Conservation (phyloP, 2,888 invertebrate genomes). For the Sarcophaga subvicina region DNA sequence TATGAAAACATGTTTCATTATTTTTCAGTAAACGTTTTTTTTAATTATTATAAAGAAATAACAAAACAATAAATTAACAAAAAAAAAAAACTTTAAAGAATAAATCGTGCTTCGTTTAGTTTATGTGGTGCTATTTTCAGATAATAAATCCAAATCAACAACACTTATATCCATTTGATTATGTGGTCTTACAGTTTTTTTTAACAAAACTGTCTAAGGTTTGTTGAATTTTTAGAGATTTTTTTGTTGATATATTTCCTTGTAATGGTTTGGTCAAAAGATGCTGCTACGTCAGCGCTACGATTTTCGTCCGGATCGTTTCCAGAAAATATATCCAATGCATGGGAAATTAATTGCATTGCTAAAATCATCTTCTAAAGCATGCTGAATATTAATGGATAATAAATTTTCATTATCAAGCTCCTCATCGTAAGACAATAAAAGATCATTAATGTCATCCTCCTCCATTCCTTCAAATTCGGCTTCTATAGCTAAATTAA, state of each 20-base stretch:
- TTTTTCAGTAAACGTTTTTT: too few relatives aligned
- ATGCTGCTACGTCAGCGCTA: too few relatives aligned
- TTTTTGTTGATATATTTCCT: slow-evolving; percentile 15
- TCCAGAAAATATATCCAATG: too few relatives aligned
- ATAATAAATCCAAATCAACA: slow-evolving; percentile 34
- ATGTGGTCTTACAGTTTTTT: slow-evolving; percentile 12
- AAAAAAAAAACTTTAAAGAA: slow-evolving; percentile 3
- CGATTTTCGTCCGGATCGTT: too few relatives aligned
- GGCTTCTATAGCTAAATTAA: slow-evolving; percentile 14
- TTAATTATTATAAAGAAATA: too few relatives aligned
- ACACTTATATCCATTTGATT: slow-evolving; percentile 42
- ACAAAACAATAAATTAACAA: background rate
- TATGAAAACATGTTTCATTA: too few relatives aligned
- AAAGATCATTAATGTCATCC: slow-evolving; percentile 29
- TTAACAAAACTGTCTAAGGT: slow-evolving; percentile 18
- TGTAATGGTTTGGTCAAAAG: background rate
- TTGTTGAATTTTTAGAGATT: slow-evolving; percentile 25
- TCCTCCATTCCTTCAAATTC: background rate
- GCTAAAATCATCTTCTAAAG: too few relatives aligned
- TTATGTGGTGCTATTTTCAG: slow-evolving; percentile 3
- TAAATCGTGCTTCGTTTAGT: slow-evolving; percentile 1
- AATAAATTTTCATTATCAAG: too few relatives aligned
- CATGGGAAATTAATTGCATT: too few relatives aligned
- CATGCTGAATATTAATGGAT: too few relatives aligned
- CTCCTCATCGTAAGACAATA: too few relatives aligned